A percentile compares a stretch with the other conserved stretches of the same genome.
Evolutionary conservation across 2,888 invertebrate genomes (phyloP).

Genomic region (Orthonychiurus folsomi): DNA sequence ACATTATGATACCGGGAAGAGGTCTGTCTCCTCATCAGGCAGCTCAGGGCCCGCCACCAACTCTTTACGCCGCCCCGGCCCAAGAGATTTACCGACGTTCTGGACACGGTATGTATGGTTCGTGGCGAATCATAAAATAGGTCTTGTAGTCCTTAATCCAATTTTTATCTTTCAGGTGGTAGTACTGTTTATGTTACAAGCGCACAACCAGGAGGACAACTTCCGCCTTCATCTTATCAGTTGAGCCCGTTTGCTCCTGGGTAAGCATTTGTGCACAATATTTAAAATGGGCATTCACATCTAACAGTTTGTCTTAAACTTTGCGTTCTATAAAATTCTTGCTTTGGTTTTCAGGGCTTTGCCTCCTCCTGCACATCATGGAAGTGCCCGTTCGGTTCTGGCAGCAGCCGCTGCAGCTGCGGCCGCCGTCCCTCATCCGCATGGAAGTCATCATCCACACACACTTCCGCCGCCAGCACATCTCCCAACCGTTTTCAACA

Average conservation of each 20-base stretch:
- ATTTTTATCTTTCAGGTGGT: constrained; percentile 27
- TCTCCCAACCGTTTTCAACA: constrained; percentile 51
- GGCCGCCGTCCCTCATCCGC: constrained; percentile 54
- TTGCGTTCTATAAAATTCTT: background rate
- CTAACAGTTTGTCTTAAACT: constrained; percentile 4
- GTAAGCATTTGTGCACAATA: constrained; percentile 18
- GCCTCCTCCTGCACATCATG: constrained; percentile 77
- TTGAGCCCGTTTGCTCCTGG: constrained; percentile 46
- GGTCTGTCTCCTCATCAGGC: constrained; percentile 35
- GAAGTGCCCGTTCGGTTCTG: constrained; percentile 59
- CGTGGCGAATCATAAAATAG: constrained; percentile 2
- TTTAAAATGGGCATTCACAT: background rate
- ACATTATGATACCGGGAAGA: constrained; percentile 33
- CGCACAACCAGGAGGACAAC: constrained; percentile 28
- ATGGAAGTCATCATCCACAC: constrained; percentile 67
- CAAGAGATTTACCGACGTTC: constrained; percentile 35
- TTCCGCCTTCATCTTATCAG: constrained; percentile 44
- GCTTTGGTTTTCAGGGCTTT: constrained; percentile 52
- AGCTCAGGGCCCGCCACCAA: constrained; percentile 29
- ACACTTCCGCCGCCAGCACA: constrained; percentile 51
- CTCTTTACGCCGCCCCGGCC: constrained; percentile 33
- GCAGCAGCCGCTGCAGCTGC: constrained; percentile 43
- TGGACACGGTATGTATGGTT: constrained; percentile 28
- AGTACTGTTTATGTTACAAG: constrained; percentile 38
- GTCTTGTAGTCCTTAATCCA: too few relatives aligned